Evolutionary conservation across 1,140 invertebrate species (phyloP).

Genomic region (Piezodorus guildinii): DNA sequence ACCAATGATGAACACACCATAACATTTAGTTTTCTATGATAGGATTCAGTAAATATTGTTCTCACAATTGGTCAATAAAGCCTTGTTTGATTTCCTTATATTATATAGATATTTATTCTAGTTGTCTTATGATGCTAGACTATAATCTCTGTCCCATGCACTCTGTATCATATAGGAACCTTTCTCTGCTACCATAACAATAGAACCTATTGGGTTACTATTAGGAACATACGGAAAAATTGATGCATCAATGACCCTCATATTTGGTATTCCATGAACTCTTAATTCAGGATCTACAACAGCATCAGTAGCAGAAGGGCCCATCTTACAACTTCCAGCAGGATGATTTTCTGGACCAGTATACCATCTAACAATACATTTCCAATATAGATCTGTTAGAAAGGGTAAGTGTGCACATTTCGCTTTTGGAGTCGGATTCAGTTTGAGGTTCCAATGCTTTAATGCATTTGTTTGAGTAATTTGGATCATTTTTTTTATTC

Average conservation of each 20-base stretch:
- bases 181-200: conserved; percentile 45
- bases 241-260: conserved; percentile 35
- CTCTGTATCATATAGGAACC: conserved; percentile 39
- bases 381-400: conserved; percentile 41
- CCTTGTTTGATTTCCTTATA: too few relatives aligned
- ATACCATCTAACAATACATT: conserved; percentile 34
- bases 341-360: conserved; percentile 45
- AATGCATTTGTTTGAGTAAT: conserved; percentile 31
- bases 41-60: too few relatives aligned
- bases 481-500: conserved; percentile 34
- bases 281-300: conserved; percentile 34
- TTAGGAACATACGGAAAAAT: conserved; percentile 44
- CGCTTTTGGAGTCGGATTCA: conserved; percentile 18
- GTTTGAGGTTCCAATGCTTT: conserved; percentile 28
- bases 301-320: conserved; percentile 32
- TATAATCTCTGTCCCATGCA: conserved; percentile 29
- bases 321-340: conserved; percentile 51
- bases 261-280: conserved; percentile 33
- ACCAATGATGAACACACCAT: too few relatives aligned
- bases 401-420: conserved; percentile 33
- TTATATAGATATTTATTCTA: too few relatives aligned
- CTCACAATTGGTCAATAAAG: too few relatives aligned
- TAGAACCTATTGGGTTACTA: conserved; percentile 38
- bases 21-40: too few relatives aligned
- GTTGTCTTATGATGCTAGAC: too few relatives aligned